These are phyloP conservation scores for Zenarchopterus dispar DNA, from an alignment of 2,797 vertebrate species.

Conservation along the genomic window DNA sequence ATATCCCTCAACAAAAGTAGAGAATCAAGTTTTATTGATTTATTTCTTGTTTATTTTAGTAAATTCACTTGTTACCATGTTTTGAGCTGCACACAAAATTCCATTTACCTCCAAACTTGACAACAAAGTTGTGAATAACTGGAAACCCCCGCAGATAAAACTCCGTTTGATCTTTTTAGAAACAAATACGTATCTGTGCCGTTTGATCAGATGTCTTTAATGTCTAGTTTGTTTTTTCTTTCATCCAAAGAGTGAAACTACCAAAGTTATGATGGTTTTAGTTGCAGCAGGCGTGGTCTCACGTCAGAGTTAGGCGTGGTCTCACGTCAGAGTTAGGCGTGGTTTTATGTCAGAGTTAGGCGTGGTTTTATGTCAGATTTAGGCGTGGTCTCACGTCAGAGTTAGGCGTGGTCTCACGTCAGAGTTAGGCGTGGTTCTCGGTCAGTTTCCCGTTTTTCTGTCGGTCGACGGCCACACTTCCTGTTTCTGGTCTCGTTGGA, in stretches of 20 bases:
- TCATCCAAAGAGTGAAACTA: conserved; percentile 50
- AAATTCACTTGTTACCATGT: background rate
- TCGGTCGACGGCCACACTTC: conserved; percentile 43
- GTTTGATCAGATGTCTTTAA: conserved; percentile 4
- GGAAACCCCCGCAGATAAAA: background rate
- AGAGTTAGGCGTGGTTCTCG: too few relatives aligned
- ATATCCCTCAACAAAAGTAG: too few relatives aligned
- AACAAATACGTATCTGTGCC: too few relatives aligned
- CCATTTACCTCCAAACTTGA: background rate
- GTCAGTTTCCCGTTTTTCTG: background rate
- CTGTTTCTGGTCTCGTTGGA: conserved; percentile 11
- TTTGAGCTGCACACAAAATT: background rate
- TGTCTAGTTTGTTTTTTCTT: background rate
- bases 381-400: too few relatives aligned
- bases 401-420: too few relatives aligned
- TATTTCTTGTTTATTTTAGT: too few relatives aligned
- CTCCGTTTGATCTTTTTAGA: background rate
- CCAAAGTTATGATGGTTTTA: conserved; percentile 12
- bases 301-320: too few relatives aligned
- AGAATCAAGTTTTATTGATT: too few relatives aligned
- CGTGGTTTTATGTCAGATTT: too few relatives aligned
- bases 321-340: too few relatives aligned
- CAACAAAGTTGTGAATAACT: too few relatives aligned
- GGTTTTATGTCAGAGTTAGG: too few relatives aligned
- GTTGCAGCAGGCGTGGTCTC: background rate